These are phyloP conservation scores for Loripinus fragilis DNA, from an alignment of 2,888 invertebrate species.

Conservation along the genomic window DNA sequence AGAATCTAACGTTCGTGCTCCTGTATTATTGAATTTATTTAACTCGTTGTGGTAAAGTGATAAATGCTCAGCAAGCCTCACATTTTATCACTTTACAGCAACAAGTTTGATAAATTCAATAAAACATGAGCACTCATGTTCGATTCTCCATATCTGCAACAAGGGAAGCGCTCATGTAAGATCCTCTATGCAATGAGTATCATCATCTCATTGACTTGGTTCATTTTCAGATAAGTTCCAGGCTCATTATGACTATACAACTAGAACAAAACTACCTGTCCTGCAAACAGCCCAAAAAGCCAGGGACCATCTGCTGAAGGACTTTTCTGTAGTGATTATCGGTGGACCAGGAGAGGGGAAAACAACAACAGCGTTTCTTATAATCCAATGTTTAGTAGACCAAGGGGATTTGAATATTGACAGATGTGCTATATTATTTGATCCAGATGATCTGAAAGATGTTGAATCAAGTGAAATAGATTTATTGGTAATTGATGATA, in stretches of 20 bases:
- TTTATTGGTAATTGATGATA: constrained; percentile 21
- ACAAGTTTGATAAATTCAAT: too few relatives aligned
- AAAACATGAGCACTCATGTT: too few relatives aligned
- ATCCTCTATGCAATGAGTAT: too few relatives aligned
- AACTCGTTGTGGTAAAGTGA: too few relatives aligned
- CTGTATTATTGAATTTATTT: too few relatives aligned
- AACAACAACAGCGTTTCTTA: not conserved
- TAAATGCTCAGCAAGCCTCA: too few relatives aligned
- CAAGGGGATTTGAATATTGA: not conserved
- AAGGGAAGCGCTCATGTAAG: too few relatives aligned
- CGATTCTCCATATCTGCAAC: too few relatives aligned
- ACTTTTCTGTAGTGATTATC: not conserved
- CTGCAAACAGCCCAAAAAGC: not conserved
- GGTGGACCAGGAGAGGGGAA: constrained; percentile 26
- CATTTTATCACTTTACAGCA: too few relatives aligned
- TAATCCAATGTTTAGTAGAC: not conserved
- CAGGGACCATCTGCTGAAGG: not conserved
- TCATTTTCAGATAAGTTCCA: constrained; percentile 1
- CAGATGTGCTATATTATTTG: not conserved
- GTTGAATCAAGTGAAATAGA: not conserved
- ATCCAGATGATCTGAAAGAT: not conserved
- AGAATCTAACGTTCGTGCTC: too few relatives aligned
- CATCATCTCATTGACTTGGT: too few relatives aligned
- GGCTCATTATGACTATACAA: not conserved
- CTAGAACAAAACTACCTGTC: not conserved